Base-by-base conservation (phyloP, 2,888 invertebrate genomes). In the Caenorhabditis japonica region DNA sequence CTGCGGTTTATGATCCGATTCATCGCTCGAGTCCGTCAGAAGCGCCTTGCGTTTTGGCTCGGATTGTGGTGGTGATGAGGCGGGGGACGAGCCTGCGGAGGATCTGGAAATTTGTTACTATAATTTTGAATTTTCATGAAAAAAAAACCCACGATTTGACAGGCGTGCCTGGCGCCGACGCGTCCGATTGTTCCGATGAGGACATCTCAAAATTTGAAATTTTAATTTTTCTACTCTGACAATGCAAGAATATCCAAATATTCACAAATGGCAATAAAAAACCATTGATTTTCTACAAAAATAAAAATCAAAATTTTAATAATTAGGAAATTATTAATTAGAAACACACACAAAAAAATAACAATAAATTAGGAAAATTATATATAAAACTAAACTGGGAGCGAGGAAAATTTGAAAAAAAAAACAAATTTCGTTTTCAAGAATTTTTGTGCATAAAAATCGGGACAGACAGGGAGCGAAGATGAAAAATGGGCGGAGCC, bases 171-270 rank as follows among this genome's bases (percentile, higher is more conserved):
- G 46, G 33, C 1, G 39, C 46, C 4, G 58, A 58, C 12, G 17
- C 46, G 25, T 59, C 59, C 12, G 59, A 59, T 17, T 52, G 34
- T 8, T 68, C 68, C 0, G 68, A 68, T 21, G 68, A 68, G 2
- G 59, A 59, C 66, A 68, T 68, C 43, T 46, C 33, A 3, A 53
- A 17, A 33, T n/a, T n/a, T n/a, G n/a, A n/a, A n/a, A n/a, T n/a
- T n/a, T n/a, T n/a, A n/a, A n/a, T n/a, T n/a, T n/a, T n/a, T n/a
- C n/a, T n/a, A n/a, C n/a, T n/a, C n/a, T n/a, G n/a, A n/a, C n/a
- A n/a, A n/a, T n/a, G n/a, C n/a, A n/a, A n/a, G n/a, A n/a, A n/a
- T n/a, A n/a, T n/a, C n/a, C n/a, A n/a, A n/a, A n/a, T n/a, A n/a
- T n/a, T n/a, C n/a, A n/a, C 34, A n/a, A n/a, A n/a, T n/a, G n/a